Evolutionary conservation across 2,888 invertebrate species (phyloP).

Genomic region (Micoletzkya japonica): DNA sequence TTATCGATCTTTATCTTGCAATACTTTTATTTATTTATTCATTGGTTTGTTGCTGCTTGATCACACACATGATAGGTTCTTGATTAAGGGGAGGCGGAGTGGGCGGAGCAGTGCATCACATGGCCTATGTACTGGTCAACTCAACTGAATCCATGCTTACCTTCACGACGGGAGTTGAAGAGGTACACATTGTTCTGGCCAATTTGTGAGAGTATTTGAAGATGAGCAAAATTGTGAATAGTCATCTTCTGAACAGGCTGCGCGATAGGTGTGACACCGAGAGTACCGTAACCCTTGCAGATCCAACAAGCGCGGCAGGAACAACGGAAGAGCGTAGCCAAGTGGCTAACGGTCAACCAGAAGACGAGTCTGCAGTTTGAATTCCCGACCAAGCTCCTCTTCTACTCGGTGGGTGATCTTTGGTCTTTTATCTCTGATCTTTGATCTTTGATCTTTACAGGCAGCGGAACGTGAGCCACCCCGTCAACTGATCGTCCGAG

Average conservation of each 20-base stretch:
- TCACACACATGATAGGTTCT: not conserved
- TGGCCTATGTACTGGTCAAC: conserved; percentile 90
- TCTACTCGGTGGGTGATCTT: conserved; percentile 1
- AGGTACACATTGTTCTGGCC: too few species aligned
- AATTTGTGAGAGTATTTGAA: too few species aligned
- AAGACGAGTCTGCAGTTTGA: conserved; percentile 83
- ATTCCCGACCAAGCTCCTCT: conserved; percentile 68
- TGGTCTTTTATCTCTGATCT: not conserved
- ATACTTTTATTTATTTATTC: not conserved
- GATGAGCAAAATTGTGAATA: too few species aligned
- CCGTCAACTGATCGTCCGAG: conserved; percentile 79
- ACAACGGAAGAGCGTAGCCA: conserved; percentile 56
- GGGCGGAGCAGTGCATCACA: conserved; percentile 72
- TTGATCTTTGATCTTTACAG: conserved; percentile 32
- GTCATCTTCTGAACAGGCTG: too few species aligned
- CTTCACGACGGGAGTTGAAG: conserved; percentile 75
- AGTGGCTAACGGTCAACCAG: conserved; percentile 77
- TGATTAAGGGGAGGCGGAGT: conserved; percentile 11
- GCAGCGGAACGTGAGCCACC: conserved; percentile 51
- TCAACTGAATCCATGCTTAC: conserved; percentile 83
- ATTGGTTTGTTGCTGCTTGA: too few species aligned
- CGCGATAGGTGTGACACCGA: too few species aligned
- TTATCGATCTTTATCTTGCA: not conserved
- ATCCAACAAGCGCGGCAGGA: conserved; percentile 32
- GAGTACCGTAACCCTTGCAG: not conserved